Evolutionary conservation across 2,113 vertebrate genomes (phyloP), one percentile per base, ranked within the genome.

Genomic region (Telmatochromis brachygnathus): DNA sequence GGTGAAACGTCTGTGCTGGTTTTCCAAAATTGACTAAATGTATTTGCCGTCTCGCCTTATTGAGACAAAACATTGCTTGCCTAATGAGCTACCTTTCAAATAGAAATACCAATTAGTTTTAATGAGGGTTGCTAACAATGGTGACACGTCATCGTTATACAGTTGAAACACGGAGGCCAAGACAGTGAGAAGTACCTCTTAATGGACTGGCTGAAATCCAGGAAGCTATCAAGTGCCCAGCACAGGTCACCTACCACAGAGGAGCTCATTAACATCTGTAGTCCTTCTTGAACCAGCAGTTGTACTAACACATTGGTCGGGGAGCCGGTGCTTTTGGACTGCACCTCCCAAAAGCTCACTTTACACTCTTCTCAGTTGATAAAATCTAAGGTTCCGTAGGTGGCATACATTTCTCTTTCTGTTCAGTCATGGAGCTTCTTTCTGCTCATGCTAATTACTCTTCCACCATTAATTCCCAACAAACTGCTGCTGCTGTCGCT

Each of bases 81-180:
- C 89, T 92, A 94, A 93, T 89, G 92, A 91, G 91, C 86, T 89
- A 88, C 70, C 62, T 90, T 93, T 93, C 93, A 93, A 91, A 91
- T 87, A 82, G 89, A 87, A 92, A 93, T 86, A 87, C 87, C 92
- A 93, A 93, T 95, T 93, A 92, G 88, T 93, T 93, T 94, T 93
- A 94, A 95, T 94, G 91, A 94, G 91, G 87, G 87, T 93, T 89
- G 85, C 85, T 89, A 92, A 91, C 88, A 91, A 88, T 91, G 90
- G 65, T 88, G 91, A 86, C 62, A 53, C 79, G 89, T 93, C 91
- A 89, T 83, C 9, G 45, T 90, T 86, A 86, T 65, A 75, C 70
- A 54, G 89, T 81, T 91, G 86, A 82, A 93, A 88, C 84, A 58
- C 80, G 7, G 90, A 84, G 86, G 79, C 86, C 89, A 65, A 85